Evolutionary conservation across 2,888 invertebrate genomes (phyloP), one percentile per base, ranked within the genome.

Genomic region (Nineta flava): DNA sequence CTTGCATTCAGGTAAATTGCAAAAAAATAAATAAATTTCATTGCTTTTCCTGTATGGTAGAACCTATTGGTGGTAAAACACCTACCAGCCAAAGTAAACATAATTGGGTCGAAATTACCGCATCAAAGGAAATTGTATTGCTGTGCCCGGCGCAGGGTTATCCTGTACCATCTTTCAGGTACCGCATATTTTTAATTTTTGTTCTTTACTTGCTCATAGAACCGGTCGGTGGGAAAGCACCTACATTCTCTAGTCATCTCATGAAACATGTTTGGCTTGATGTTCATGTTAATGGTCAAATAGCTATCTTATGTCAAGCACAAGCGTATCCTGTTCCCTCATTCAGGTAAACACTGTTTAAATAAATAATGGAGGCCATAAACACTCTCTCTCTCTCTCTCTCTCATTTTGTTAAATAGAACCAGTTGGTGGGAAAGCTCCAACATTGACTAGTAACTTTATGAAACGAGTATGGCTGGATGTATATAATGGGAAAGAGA

Each of bases 211-310:
- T 26, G 26, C 26, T 26, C 26, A 26, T 71, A 78, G 77, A 78
- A 70, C 77, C 78, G 41, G 76, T 83, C 60, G 81, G 82, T 63
- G 77, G 77, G 57, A 83, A 81, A 66, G 76, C 79, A 57, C 83
- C 83, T 52, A 76, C 79, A 57, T 77, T 83, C 65, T 79, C 80
- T 51, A 76, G 75, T 56, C 81, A 79, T 59, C 57, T 38, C n/a
- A 32, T 59, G 32, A 61, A 62, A 51, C 57, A 59, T 51, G 56
- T 56, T 43, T 61, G 61, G 47, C 60, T 63, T 19, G 47, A 47
- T 17, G 10, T 35, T 35, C 12, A 34, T 9, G 17, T 32, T 31
- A 17, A 35, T 47, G 17, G 12, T 7, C 16, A 19, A 46, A 21
- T 50, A 55, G 52, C 66, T 50, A 55, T 73, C 13, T 62, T 72